Percentiles rank a stretch among this genome's conserved stretches.
These are phyloP conservation scores for Drymonia ruficornis DNA, from an alignment of 2,888 invertebrate species.

Conservation along the genomic window DNA sequence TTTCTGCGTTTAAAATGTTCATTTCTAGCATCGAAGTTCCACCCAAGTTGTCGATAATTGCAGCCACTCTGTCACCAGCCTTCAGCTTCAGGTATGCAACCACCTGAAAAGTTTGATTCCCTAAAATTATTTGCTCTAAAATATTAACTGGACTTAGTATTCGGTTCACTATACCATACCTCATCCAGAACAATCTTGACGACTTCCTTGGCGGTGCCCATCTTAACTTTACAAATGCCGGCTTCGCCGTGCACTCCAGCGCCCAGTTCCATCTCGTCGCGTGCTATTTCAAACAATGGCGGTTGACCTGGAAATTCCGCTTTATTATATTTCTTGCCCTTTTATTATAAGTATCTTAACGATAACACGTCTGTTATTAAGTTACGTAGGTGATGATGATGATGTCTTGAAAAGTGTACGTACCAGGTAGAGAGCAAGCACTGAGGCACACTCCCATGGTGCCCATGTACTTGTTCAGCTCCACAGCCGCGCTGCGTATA, in stretches of 20 bases:
- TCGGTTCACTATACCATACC: conserved; percentile 39
- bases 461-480: conserved; percentile 83
- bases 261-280: conserved; percentile 88
- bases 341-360: no score
- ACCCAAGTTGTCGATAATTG: conserved; percentile 92
- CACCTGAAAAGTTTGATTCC: conserved; percentile 45
- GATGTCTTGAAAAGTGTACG: conserved; percentile 6
- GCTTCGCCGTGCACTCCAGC: conserved; percentile 84
- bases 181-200: conserved; percentile 76
- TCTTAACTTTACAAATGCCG: conserved; percentile 73
- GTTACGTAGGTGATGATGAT: no score
- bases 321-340: neutral
- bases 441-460: conserved; percentile 89
- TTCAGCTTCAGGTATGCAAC: conserved; percentile 61
- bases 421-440: conserved; percentile 88
- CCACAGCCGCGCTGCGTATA: conserved; percentile 78
- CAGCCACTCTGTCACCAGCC: conserved; percentile 78
- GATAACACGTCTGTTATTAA: no score
- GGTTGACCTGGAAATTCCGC: conserved; percentile 69
- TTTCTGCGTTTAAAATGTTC: conserved; percentile 88
- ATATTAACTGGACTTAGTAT: no score
- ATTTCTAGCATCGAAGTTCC: conserved; percentile 90
- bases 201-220: conserved; percentile 76
- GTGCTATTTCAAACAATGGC: conserved; percentile 85
- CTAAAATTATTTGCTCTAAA: no score